Conservation (phyloP, 2,797 vertebrate species). For the Streptopelia turtur region DNA sequence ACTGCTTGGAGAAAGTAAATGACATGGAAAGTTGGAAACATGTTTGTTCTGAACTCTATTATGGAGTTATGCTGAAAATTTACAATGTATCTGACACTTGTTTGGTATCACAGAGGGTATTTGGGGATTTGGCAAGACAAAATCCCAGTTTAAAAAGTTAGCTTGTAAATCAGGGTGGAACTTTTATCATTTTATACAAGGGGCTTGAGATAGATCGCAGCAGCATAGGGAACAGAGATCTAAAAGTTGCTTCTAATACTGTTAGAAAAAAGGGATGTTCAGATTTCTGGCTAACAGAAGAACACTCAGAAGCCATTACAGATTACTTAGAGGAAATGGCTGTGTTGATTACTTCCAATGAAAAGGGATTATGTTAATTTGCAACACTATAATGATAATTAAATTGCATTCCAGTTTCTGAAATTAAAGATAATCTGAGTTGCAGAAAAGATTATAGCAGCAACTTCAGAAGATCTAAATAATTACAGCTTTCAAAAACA, state of each 20-base stretch:
- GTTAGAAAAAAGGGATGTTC: background rate
- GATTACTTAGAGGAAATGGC: background rate
- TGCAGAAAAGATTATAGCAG: background rate
- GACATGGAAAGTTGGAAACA: background rate
- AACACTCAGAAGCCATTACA: background rate
- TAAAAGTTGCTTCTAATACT: background rate
- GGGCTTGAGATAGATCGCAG: background rate
- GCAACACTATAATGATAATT: background rate
- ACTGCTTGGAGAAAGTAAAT: background rate
- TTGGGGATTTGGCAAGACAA: background rate
- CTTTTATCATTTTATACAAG: background rate
- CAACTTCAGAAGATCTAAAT: background rate
- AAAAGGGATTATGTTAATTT: conserved; percentile 3
- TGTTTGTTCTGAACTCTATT: background rate
- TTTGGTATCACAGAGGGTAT: background rate
- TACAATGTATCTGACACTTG: background rate
- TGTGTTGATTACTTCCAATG: background rate
- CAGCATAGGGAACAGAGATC: background rate
- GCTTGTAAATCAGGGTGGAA: background rate
- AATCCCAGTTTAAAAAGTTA: background rate
- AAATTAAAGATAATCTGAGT: background rate
- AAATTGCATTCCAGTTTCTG: background rate
- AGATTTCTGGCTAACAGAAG: background rate
- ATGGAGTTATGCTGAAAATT: background rate
- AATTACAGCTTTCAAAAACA: background rate